Percentiles rank a stretch among this genome's conserved stretches.
Conservation (phyloP, 2,797 vertebrate species). For the Mormyrops attenuatus region DNA sequence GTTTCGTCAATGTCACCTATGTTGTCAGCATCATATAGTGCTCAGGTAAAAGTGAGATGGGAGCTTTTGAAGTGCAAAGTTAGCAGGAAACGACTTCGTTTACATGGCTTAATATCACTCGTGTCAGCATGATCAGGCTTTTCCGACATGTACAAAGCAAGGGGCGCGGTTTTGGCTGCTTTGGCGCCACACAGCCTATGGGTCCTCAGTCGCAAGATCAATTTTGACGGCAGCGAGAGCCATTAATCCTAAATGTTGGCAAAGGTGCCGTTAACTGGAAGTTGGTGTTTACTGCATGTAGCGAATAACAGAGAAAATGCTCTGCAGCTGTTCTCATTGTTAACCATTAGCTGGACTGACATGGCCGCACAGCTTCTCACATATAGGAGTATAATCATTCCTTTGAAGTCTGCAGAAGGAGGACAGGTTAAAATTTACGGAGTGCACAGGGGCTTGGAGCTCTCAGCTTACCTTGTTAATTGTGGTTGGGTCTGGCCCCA, state of each 20-base stretch:
- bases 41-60: not conserved
- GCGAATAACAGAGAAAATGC: not conserved
- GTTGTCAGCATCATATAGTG: not conserved
- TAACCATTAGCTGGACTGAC: not conserved
- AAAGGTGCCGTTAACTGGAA: not conserved
- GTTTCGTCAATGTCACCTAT: not conserved
- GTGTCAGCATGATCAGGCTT: not conserved
- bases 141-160: not conserved
- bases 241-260: not conserved
- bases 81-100: not conserved
- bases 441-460: not conserved
- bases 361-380: not conserved
- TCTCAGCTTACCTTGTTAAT: not conserved
- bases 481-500: constrained; percentile 4
- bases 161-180: not conserved
- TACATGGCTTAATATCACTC: not conserved
- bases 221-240: not conserved
- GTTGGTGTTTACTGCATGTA: not conserved
- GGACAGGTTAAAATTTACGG: not conserved
- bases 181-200: not conserved
- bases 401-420: not conserved
- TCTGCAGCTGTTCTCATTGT: not conserved
- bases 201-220: not conserved
- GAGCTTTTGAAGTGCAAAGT: not conserved
- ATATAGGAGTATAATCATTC: not conserved